Base-by-base conservation (phyloP, 2,797 vertebrate genomes). In the Mycteria americana region DNA sequence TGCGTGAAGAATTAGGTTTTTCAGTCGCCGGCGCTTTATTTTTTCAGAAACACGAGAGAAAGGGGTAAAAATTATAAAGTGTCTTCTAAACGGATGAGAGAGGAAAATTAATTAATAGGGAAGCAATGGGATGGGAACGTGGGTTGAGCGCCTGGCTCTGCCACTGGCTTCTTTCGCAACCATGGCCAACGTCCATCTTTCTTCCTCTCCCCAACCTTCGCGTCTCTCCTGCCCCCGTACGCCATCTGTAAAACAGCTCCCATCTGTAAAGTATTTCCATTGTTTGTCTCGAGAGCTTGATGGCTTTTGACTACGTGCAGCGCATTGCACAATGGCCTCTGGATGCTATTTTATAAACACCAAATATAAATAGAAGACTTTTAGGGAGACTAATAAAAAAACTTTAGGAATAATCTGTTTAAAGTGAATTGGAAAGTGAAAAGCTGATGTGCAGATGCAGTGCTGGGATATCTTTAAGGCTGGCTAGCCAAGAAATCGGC, bases 361-460 rank as follows among this genome's bases (percentile, higher is more conserved):
- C 91, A 94, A 95, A 92, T 81, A 94, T 94, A 94, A 96, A 93
- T 92, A 97, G 89, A 84, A 94, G 76, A 72, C 63, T 96, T 92
- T 93, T 77, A 95, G 89, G 87, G 76, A 79, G 50, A 39, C 69
- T 88, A 88, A 92, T 80, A 72, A 92, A 67, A 95, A 90, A 85
- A 84, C 82, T 76, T 92, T 37, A 84, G 63, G 54, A 89, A 81
- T 96, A 91, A 93, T 96, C 96, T 88, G 50, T 56, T 96, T 89
- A 93, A 91, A 96, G 87, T 48, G 87, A 80, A 81, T 96, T 94
- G 80, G 94, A 95, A 96, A 96, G 95, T 95, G 95, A 96, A 91
- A 95, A 96, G 89, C 70, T 94, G 91, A 95, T 77, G 62, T 91
- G 92, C 83, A 95, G 92, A 94, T 93, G 88, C 91, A 53, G 74